Conservation (phyloP, 2,888 invertebrate genomes). For the Adela reaumurella region DNA sequence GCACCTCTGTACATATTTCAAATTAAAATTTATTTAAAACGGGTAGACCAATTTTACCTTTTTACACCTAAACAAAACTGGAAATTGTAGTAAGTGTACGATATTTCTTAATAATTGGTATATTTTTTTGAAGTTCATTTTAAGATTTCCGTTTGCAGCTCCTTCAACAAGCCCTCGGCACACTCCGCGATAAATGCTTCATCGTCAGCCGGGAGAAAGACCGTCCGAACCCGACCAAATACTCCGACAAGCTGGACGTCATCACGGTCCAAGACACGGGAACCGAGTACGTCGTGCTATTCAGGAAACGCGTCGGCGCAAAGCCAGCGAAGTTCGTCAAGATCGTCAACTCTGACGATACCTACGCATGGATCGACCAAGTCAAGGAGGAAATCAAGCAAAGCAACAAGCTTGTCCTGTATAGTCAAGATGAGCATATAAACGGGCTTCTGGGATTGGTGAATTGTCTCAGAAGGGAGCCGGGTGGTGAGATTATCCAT, state of each 20-base stretch:
- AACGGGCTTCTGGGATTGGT: constrained; percentile 86
- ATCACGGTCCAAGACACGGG: constrained; percentile 45
- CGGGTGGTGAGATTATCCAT: constrained; percentile 63
- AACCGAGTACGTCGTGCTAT: constrained; percentile 49
- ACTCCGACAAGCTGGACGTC: constrained; percentile 42
- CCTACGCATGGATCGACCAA: constrained; percentile 52
- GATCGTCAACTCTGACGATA: constrained; percentile 30
- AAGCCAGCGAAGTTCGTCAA: constrained; percentile 46
- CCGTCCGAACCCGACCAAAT: constrained; percentile 37
- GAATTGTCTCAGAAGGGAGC: constrained; percentile 81
- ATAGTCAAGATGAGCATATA: constrained; percentile 62
- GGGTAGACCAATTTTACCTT: no score
- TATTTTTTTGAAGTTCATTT: no score
- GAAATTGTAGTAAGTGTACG: no score
- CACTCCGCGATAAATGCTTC: constrained; percentile 58
- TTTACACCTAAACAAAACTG: no score
- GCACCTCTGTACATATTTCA: no score
- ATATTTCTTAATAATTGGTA: constrained; percentile 1
- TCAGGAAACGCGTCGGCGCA: constrained; percentile 44
- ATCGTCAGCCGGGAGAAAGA: constrained; percentile 57
- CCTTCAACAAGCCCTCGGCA: constrained; percentile 37
- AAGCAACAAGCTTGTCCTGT: constrained; percentile 58
- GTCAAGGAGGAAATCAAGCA: constrained; percentile 38
- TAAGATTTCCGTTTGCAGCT: constrained; percentile 22
- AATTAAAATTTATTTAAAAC: no score